Evolutionary conservation across 2,888 invertebrate species (phyloP).

Genomic region (Ophion ellenae): DNA sequence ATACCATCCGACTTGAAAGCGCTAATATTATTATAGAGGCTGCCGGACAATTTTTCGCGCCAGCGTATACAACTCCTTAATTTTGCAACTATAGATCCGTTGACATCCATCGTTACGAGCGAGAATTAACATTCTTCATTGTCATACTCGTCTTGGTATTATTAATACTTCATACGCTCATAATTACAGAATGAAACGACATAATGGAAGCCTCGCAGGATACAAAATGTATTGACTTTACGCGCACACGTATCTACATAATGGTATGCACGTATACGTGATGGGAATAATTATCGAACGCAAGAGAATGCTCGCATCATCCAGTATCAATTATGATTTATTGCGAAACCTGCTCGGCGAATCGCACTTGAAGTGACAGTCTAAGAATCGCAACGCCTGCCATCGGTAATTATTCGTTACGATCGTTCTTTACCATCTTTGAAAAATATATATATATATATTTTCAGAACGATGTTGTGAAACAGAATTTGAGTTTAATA

Average conservation of each 20-base stretch:
- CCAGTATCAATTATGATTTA: constrained; percentile 62
- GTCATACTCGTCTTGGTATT: constrained; percentile 38
- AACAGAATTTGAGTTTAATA: not conserved
- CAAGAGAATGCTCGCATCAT: constrained; percentile 53
- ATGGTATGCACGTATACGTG: not conserved
- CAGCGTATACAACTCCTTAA: not conserved
- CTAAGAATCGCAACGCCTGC: constrained; percentile 14
- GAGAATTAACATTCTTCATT: constrained; percentile 45
- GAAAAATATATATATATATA: not conserved
- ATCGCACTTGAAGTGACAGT: constrained; percentile 37
- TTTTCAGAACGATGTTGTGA: not conserved
- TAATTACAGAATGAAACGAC: constrained; percentile 43
- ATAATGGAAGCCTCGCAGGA: constrained; percentile 20
- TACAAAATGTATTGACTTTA: constrained; percentile 40
- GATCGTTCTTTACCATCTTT: not conserved
- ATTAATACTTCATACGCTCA: constrained; percentile 56
- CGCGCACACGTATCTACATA: not conserved
- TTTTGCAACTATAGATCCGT: not conserved
- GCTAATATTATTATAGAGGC: too few relatives aligned
- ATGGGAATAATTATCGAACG: constrained; percentile 31
- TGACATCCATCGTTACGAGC: not conserved
- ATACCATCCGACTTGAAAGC: too few relatives aligned
- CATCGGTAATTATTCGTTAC: constrained; percentile 9
- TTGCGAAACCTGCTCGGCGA: constrained; percentile 21
- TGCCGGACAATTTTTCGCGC: not conserved